Evolutionary conservation across 2,797 vertebrate species (phyloP).

Genomic region (Ataeniobius toweri): DNA sequence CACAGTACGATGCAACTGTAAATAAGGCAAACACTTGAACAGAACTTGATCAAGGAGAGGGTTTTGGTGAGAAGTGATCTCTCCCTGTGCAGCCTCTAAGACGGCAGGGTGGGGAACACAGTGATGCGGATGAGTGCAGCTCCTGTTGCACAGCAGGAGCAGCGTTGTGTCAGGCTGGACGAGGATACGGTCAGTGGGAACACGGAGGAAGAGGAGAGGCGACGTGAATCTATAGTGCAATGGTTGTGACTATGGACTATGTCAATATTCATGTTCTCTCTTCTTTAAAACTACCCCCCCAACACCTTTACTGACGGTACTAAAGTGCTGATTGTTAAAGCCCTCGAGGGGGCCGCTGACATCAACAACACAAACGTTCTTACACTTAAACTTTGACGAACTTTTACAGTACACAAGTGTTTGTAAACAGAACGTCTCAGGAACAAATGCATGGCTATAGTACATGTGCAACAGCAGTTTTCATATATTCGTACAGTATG

Average conservation of each 20-base stretch:
- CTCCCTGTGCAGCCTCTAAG: slow-evolving; percentile 26
- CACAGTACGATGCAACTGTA: slow-evolving; percentile 59
- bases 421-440: slow-evolving; percentile 67
- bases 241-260: slow-evolving; percentile 57
- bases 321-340: slow-evolving; percentile 82
- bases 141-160: slow-evolving; percentile 30
- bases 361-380: slow-evolving; percentile 65
- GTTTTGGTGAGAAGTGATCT: slow-evolving; percentile 36
- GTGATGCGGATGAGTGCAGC: slow-evolving; percentile 43
- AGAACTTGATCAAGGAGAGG: slow-evolving; percentile 45
- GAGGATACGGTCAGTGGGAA: slow-evolving; percentile 51
- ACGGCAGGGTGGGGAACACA: slow-evolving; percentile 34
- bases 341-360: slow-evolving; percentile 56
- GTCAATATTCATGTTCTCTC: slow-evolving; percentile 45
- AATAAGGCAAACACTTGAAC: slow-evolving; percentile 72
- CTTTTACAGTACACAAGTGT: slow-evolving; percentile 62
- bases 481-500: slow-evolving; percentile 57
- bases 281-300: slow-evolving; percentile 45
- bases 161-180: slow-evolving; percentile 27
- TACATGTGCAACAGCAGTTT: slow-evolving; percentile 73
- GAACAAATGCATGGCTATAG: slow-evolving; percentile 71
- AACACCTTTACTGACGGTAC: slow-evolving; percentile 53
- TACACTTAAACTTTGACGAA: slow-evolving; percentile 56
- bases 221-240: slow-evolving; percentile 66
- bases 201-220: slow-evolving; percentile 46